Evolutionary conservation across 2,113 vertebrate genomes (phyloP).

Genomic region (Numida meleagris): DNA sequence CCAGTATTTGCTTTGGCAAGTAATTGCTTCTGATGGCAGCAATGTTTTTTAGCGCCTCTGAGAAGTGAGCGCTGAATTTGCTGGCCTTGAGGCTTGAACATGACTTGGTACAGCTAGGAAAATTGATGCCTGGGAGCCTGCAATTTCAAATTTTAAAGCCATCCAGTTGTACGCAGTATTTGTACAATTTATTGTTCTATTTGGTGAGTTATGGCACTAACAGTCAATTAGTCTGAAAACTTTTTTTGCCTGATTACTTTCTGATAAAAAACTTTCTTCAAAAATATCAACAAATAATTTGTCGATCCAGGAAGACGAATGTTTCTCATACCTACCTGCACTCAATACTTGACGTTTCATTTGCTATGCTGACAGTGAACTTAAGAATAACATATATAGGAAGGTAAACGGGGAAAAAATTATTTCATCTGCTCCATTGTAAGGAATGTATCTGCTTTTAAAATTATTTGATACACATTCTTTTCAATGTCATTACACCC

Average conservation of each 20-base stretch:
- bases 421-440: background rate
- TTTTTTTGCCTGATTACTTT: background rate
- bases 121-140: background rate
- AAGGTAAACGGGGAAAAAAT: background rate
- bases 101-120: conserved; percentile 50
- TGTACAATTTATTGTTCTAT: conserved; percentile 54
- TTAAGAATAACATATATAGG: background rate
- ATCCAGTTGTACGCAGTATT: background rate
- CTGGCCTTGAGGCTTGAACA: conserved; percentile 47
- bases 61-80: background rate
- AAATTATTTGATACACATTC: background rate
- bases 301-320: background rate
- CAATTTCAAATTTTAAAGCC: conserved; percentile 14
- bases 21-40: conserved; percentile 8
- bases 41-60: background rate
- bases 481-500: background rate
- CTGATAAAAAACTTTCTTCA: background rate
- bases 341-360: background rate
- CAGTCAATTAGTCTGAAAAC: background rate
- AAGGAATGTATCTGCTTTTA: background rate
- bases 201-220: background rate
- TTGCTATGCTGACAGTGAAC: background rate
- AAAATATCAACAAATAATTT: background rate
- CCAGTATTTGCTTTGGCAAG: background rate
- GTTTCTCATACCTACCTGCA: background rate